Evolutionary conservation across 1,140 invertebrate genomes (phyloP), one percentile per base, ranked within the genome.

Genomic region (Pachypsylla venusta): DNA sequence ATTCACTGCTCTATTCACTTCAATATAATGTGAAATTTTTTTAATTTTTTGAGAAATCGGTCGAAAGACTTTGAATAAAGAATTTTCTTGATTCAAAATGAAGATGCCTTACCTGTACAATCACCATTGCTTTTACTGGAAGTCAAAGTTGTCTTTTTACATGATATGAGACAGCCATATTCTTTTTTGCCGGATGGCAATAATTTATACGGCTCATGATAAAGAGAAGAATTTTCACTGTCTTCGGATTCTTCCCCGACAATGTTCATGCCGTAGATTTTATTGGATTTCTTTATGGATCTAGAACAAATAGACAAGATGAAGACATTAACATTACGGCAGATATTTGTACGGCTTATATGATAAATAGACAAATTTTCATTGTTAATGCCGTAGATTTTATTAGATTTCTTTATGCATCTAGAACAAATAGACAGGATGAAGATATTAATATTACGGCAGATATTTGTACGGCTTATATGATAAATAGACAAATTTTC

Each of bases 141-240:
- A 2, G 71, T 65, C 10, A 76, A 67, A 4, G 66, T 66, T 19
- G 77, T 74, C 59, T 77, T 77, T 60, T 75, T 76, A 22, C 42
- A 48, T n/a, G 42, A 48, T 24, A 77, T 64, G 60, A 77, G 64
- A 57, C 74, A 75, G 1, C 73, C 75, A 61, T 77, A 76, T 40
- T 77, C 76, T 54, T 73, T 72, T 57, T 77, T 76, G 14, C 65
- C 63, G 14, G 71, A 70, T 0, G 75, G 74, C 25, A 76, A 62
- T 64, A 76, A 72, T 70, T 80, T 79, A 68, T 79, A 79, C 2
- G 79, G 79, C 64, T 81, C 79, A 63, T 79, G 76, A 67, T 81
- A 81, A 12, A 78, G 73, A 0, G 75, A 75, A 1, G 76, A 77
- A 60, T 74, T 76, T 66, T 81, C 79, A 61, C 75, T 75, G 67